Conservation (phyloP, 2,113 vertebrate species). For the Sebastes schlegelii region DNA sequence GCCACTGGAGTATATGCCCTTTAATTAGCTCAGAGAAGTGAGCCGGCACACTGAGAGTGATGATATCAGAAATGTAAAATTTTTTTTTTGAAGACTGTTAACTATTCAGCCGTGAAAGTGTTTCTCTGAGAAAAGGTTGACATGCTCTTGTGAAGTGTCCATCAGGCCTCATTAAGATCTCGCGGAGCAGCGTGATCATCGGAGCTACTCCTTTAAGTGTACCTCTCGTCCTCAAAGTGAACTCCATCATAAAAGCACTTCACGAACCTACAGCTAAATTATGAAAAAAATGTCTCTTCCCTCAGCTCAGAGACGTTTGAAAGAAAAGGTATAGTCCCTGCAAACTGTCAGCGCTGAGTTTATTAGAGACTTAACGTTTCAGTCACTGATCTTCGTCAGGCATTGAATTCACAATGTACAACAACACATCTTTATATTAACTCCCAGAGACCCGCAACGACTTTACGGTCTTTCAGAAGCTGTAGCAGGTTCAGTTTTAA, state of each 20-base stretch:
- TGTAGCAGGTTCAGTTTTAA: too few species aligned
- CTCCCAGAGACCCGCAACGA: too few species aligned
- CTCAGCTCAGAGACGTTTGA: neutral
- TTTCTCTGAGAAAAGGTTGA: slow-evolving; percentile 31
- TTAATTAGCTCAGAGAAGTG: slow-evolving; percentile 6
- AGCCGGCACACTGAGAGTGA: neutral
- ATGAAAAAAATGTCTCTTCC: neutral
- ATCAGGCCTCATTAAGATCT: slow-evolving; percentile 38
- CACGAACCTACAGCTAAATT: neutral
- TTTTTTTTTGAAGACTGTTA: slow-evolving; percentile 16
- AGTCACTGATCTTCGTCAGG: neutral
- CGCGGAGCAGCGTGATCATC: slow-evolving; percentile 10
- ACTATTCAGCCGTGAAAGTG: slow-evolving; percentile 32
- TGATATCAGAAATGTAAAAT: slow-evolving; percentile 5
- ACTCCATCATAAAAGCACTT: slow-evolving; percentile 4
- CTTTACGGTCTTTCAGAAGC: too few species aligned
- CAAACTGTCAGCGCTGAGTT: neutral
- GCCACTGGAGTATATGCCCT: neutral
- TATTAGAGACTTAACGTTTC: neutral
- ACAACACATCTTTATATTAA: neutral
- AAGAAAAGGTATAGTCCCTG: neutral
- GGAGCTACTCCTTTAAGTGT: neutral
- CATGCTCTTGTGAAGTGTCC: slow-evolving; percentile 17
- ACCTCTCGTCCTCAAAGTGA: slow-evolving; percentile 9
- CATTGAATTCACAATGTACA: neutral